Conservation (phyloP, 2,888 invertebrate genomes). For the Anticlea derivata region DNA sequence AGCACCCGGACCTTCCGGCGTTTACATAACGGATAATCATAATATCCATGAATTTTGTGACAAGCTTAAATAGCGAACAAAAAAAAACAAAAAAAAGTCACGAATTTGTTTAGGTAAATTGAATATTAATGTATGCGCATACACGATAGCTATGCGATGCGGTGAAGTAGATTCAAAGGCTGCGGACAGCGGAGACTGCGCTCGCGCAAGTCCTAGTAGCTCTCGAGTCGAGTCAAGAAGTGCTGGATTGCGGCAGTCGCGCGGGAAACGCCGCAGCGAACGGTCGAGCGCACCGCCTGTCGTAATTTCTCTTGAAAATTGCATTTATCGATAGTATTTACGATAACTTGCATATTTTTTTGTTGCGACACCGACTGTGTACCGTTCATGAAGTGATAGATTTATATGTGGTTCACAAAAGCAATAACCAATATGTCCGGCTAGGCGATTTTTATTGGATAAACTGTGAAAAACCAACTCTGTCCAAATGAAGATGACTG, state of each 20-base stretch:
- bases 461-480: conserved; percentile 56
- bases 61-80: background rate
- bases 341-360: conserved; percentile 60
- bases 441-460: conserved; percentile 53
- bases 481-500: conserved; percentile 87
- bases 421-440: conserved; percentile 51
- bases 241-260: conserved; percentile 68
- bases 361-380: conserved; percentile 46
- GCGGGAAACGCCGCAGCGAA: conserved; percentile 70
- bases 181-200: conserved; percentile 66
- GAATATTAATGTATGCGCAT: conserved; percentile 34
- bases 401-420: conserved; percentile 51
- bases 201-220: conserved; percentile 60
- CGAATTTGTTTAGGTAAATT: conserved; percentile 25
- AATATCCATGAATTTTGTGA: conserved; percentile 9
- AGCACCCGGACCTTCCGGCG: conserved; percentile 47
- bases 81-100: conserved; percentile 20
- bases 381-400: conserved; percentile 56
- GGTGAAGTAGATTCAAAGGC: conserved; percentile 49
- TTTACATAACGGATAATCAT: conserved; percentile 7
- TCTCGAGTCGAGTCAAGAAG: conserved; percentile 40
- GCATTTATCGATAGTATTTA: conserved; percentile 70
- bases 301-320: conserved; percentile 41
- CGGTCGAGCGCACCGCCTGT: conserved; percentile 53
- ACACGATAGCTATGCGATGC: conserved; percentile 32